Evolutionary conservation across 2,888 invertebrate species (phyloP).

Genomic region (Cylindroiulus punctatus): DNA sequence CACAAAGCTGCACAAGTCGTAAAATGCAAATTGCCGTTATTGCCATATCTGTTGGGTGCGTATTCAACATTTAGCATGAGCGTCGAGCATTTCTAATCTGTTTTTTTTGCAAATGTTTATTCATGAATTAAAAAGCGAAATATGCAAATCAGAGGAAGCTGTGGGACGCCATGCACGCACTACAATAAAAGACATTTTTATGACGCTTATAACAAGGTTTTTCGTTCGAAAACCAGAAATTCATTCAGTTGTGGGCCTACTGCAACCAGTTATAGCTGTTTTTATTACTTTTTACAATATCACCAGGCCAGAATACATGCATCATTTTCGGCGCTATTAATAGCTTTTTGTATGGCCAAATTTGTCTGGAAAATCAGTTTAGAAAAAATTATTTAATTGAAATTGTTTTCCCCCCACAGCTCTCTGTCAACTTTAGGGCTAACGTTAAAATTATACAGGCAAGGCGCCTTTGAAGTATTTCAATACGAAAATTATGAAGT

Average conservation of each 20-base stretch:
- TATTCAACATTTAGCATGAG: not conserved
- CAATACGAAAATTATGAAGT: not conserved
- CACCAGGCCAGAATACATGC: not conserved
- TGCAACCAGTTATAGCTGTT: not conserved
- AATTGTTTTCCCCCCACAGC: not conserved
- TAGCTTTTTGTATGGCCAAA: not conserved
- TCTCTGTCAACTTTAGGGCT: not conserved
- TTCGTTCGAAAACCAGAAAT: not conserved
- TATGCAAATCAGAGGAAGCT: slow-evolving; percentile 25
- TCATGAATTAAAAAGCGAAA: slow-evolving; percentile 29
- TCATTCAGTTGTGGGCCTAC: not conserved
- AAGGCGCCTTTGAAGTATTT: not conserved
- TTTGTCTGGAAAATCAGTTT: not conserved
- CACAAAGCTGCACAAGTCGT: slow-evolving; percentile 22
- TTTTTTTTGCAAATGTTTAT: not conserved
- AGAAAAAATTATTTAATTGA: not conserved
- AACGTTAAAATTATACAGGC: not conserved
- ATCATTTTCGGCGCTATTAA: too few relatives aligned
- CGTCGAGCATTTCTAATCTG: not conserved
- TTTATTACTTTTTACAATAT: not conserved
- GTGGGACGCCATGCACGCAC: slow-evolving; percentile 23
- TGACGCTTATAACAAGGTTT: not conserved
- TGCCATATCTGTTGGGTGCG: not conserved
- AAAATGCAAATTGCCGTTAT: slow-evolving; percentile 24
- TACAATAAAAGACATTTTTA: not conserved